Evolutionary conservation across 2,113 vertebrate genomes (phyloP).

Genomic region (Aleadryas rufinucha): DNA sequence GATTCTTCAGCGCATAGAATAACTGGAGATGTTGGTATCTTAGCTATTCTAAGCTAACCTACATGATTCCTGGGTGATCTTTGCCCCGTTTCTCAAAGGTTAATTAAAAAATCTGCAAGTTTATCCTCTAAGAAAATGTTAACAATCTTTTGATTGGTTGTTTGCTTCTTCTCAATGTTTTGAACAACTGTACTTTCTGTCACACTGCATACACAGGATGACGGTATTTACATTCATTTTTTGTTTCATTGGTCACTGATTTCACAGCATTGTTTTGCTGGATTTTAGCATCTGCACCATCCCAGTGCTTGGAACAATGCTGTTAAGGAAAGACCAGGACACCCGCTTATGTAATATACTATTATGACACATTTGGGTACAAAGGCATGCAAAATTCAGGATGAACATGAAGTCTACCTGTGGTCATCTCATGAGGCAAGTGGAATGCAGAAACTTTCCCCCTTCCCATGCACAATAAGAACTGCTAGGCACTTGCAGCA

Average conservation of each 20-base stretch:
- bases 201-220: neutral
- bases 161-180: neutral
- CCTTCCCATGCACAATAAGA: neutral
- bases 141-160: neutral
- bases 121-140: neutral
- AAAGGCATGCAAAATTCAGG: neutral
- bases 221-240: neutral
- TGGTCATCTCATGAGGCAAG: neutral
- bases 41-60: neutral
- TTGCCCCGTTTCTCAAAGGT: neutral
- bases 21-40: neutral
- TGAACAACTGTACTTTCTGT: neutral
- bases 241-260: neutral
- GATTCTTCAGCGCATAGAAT: neutral
- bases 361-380: neutral
- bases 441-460: neutral
- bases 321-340: neutral
- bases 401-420: accelerated
- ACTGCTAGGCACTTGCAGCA: neutral
- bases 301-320: neutral
- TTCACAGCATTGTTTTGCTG: neutral
- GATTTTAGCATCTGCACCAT: neutral
- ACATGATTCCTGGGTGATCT: neutral
- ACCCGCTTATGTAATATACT: neutral
- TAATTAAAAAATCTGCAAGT: neutral